A percentile compares a stretch with the other conserved stretches of the same genome.
phyloP scores from a whole-genome alignment of 2,888 invertebrate species.

The Zonitis immaculata region DNA sequence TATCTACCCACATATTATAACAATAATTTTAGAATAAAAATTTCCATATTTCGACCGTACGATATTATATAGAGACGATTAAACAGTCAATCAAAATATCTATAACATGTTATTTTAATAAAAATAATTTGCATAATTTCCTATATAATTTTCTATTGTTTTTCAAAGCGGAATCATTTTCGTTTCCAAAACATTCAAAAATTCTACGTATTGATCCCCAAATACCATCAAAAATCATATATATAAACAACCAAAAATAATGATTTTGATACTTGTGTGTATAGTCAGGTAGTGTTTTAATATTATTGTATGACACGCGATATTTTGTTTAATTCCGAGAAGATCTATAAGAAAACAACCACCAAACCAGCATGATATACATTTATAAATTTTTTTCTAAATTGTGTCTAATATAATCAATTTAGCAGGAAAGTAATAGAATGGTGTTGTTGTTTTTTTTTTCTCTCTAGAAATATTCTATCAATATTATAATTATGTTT shows the following conservation, averaged over 20 bases:
- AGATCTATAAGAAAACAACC: neutral
- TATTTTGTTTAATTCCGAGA: neutral
- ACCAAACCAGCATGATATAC: neutral
- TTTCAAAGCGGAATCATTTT: too few relatives aligned
- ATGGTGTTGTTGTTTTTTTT: too few relatives aligned
- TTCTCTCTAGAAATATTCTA: too few relatives aligned
- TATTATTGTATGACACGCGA: neutral
- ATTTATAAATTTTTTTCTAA: neutral
- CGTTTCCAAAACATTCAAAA: neutral
- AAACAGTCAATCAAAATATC: slow-evolving; percentile 20
- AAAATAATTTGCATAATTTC: slow-evolving; percentile 20
- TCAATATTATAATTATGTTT: too few relatives aligned
- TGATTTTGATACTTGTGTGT: neutral
- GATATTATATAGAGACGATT: slow-evolving; percentile 7
- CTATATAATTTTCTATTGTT: slow-evolving; percentile 11
- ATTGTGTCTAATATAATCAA: neutral
- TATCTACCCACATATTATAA: too few relatives aligned
- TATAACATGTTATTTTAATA: slow-evolving; percentile 18
- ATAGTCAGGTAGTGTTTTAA: neutral
- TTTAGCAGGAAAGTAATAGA: neutral
- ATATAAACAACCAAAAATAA: neutral
- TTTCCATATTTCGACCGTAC: neutral
- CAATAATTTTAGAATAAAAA: too few relatives aligned
- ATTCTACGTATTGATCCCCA: neutral
- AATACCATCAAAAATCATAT: neutral